These are phyloP conservation scores for Poeciliopsis occidentalis DNA, from an alignment of 2,113 vertebrate genomes.

Conservation along the genomic window DNA sequence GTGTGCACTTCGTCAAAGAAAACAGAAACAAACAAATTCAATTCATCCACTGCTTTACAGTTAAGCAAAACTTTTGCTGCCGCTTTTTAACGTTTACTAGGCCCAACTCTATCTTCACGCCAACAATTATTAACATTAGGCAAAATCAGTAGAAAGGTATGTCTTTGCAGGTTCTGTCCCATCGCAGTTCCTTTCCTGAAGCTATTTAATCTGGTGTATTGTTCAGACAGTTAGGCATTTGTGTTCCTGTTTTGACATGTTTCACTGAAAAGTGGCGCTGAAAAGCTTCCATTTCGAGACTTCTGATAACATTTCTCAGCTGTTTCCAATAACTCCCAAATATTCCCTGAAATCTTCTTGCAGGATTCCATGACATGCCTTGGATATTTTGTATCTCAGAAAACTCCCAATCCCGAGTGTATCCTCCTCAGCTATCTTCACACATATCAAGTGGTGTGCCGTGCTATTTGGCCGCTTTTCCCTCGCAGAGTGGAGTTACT, in stretches of 20 bases:
- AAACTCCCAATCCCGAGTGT: background rate
- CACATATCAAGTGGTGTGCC: conserved; percentile 18
- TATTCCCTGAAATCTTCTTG: background rate
- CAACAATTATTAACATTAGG: background rate
- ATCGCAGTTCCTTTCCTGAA: background rate
- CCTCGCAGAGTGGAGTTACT: background rate
- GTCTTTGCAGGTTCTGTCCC: background rate
- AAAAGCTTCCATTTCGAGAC: background rate
- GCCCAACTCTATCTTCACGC: background rate
- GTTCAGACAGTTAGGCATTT: background rate
- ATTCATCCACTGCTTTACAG: background rate
- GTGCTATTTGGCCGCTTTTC: background rate
- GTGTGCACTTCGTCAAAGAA: background rate
- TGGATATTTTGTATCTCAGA: background rate
- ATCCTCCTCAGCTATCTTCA: conserved; percentile 3
- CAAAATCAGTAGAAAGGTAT: background rate
- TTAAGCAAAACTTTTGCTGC: background rate
- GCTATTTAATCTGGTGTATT: background rate
- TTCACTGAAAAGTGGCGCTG: background rate
- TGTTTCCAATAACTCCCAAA: background rate
- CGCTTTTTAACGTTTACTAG: background rate
- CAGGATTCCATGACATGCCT: background rate
- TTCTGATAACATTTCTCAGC: background rate
- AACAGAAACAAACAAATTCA: background rate
- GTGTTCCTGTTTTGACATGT: background rate